These are phyloP conservation scores for Sebastolobus alascanus DNA, from an alignment of 2,797 vertebrate genomes.

Conservation along the genomic window DNA sequence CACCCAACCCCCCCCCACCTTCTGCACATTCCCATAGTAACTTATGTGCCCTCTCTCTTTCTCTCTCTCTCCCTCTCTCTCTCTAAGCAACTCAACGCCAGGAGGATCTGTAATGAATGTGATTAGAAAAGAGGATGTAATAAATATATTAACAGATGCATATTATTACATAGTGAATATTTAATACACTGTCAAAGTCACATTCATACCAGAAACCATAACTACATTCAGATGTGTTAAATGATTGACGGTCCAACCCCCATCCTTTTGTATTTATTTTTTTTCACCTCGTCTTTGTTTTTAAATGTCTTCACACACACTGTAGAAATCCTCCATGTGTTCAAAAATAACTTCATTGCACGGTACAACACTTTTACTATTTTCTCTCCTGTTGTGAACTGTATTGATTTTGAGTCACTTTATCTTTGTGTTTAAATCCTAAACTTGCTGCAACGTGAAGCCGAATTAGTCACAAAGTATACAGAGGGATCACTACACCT, in stretches of 20 bases:
- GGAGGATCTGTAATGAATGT: slow-evolving; percentile 76
- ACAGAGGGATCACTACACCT: slow-evolving; percentile 18
- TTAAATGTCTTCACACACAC: slow-evolving; percentile 38
- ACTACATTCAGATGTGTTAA: slow-evolving; percentile 64
- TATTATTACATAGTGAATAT: slow-evolving; percentile 76
- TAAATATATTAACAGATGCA: slow-evolving; percentile 80
- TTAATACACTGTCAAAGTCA: slow-evolving; percentile 70
- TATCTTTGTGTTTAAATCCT: slow-evolving; percentile 29
- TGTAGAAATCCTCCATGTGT: slow-evolving; percentile 38
- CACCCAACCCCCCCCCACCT: slow-evolving; percentile 4
- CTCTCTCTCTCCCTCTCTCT: slow-evolving; percentile 15
- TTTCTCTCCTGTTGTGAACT: slow-evolving; percentile 29
- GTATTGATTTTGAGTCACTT: slow-evolving; percentile 27
- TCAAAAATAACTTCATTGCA: slow-evolving; percentile 28
- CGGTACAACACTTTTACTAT: slow-evolving; percentile 33
- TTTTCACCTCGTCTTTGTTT: slow-evolving; percentile 60
- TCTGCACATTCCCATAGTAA: slow-evolving; percentile 68
- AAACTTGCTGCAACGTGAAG: slow-evolving; percentile 24
- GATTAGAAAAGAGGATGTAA: slow-evolving; percentile 79
- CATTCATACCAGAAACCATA: slow-evolving; percentile 65
- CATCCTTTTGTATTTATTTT: slow-evolving; percentile 74
- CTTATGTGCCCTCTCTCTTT: slow-evolving; percentile 62
- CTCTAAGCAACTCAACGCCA: slow-evolving; percentile 48
- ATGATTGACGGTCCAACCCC: slow-evolving; percentile 37
- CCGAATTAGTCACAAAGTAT: slow-evolving; percentile 11